A percentile compares a stretch with the other conserved stretches of the same genome.
Evolutionary conservation across 1,140 invertebrate species (phyloP).

Genomic region (Nomia melanderi): DNA sequence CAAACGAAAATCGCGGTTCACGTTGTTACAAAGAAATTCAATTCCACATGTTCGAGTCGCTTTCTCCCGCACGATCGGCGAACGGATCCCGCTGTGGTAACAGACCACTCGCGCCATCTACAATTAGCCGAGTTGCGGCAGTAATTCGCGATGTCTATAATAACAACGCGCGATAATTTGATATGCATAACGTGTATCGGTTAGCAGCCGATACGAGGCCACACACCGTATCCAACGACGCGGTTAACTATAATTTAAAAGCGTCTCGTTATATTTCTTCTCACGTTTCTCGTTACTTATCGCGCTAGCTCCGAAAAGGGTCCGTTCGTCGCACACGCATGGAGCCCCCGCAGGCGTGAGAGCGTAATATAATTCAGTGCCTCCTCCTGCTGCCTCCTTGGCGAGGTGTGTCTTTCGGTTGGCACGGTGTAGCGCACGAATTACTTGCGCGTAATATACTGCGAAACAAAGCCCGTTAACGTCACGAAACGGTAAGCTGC

Average conservation of each 20-base stretch:
- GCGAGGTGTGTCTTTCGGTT: neutral
- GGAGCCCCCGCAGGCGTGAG: neutral
- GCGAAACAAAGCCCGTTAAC: slow-evolving; percentile 47
- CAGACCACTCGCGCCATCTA: too few relatives aligned
- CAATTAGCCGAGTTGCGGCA: slow-evolving; percentile 17
- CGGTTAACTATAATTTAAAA: slow-evolving; percentile 45
- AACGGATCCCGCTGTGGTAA: too few relatives aligned
- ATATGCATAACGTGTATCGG: slow-evolving; percentile 30
- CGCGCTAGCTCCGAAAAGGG: neutral
- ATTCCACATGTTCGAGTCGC: too few relatives aligned
- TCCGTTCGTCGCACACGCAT: neutral
- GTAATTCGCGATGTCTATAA: slow-evolving; percentile 4
- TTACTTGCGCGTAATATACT: slow-evolving; percentile 47
- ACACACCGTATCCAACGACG: slow-evolving; percentile 24
- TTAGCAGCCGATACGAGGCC: slow-evolving; percentile 30
- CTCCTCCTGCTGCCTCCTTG: neutral
- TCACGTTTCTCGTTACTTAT: slow-evolving; percentile 37
- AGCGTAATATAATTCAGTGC: slow-evolving; percentile 39
- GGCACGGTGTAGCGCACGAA: slow-evolving; percentile 29
- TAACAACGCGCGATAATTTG: slow-evolving; percentile 35
- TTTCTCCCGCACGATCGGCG: too few relatives aligned
- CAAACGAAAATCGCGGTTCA: too few relatives aligned
- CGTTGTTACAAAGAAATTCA: too few relatives aligned
- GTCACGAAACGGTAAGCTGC: slow-evolving; percentile 38
- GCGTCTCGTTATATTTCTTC: slow-evolving; percentile 50